Conservation (phyloP, 2,888 invertebrate species). For the Lymantria dispar region DNA sequence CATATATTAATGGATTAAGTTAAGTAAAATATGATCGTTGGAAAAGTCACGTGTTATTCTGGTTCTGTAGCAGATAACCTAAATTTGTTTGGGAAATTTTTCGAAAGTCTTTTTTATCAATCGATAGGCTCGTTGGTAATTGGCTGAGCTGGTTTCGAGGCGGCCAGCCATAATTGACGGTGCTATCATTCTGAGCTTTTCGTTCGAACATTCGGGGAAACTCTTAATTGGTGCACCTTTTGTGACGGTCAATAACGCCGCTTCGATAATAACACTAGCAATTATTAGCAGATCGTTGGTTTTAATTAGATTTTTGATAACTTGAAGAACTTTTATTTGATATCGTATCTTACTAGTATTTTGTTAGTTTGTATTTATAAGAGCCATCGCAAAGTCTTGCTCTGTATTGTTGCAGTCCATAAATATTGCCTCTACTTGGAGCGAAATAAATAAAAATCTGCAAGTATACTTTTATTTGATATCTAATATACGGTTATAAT, state of each 20-base stretch:
- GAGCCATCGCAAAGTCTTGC: slow-evolving; percentile 7
- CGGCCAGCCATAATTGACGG: slow-evolving; percentile 72
- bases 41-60: slow-evolving; percentile 52
- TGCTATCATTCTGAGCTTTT: slow-evolving; percentile 78
- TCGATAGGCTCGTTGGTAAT: slow-evolving; percentile 69
- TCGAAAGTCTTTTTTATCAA: slow-evolving; percentile 76
- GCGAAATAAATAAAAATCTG: not conserved
- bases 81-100: slow-evolving; percentile 74
- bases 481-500: slow-evolving; percentile 5
- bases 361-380: slow-evolving; percentile 15
- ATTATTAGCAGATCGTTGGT: slow-evolving; percentile 75
- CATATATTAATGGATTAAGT: too few species aligned
- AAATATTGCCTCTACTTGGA: slow-evolving; percentile 12
- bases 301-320: slow-evolving; percentile 65
- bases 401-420: slow-evolving; percentile 14
- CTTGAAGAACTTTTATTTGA: slow-evolving; percentile 29
- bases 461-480: slow-evolving; percentile 8
- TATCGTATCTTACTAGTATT: not conserved
- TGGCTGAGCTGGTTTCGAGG: slow-evolving; percentile 64
- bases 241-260: slow-evolving; percentile 76
- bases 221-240: slow-evolving; percentile 80
- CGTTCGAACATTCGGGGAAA: slow-evolving; percentile 77
- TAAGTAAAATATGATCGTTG: slow-evolving; percentile 12
- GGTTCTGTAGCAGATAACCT: slow-evolving; percentile 62
- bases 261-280: slow-evolving; percentile 71